Conservation (phyloP, 2,888 invertebrate species). For the Prosopocoilus inquinatus region DNA sequence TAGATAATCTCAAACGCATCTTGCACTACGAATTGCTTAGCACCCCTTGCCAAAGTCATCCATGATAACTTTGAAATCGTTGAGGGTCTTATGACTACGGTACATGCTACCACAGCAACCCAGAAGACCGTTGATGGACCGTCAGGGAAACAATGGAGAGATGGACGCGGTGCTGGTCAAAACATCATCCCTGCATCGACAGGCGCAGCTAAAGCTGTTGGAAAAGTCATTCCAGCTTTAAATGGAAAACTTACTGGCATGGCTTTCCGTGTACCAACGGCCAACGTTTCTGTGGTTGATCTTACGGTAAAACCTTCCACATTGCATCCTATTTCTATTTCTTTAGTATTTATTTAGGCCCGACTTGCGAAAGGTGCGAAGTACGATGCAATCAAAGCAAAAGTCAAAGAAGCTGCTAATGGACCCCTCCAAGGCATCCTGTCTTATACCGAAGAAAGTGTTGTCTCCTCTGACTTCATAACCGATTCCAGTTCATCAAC, state of each 20-base stretch:
- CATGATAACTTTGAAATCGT: conserved; percentile 93
- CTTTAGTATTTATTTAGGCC: conserved; percentile 36
- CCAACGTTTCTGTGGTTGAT: conserved; percentile 98
- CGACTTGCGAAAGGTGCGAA: conserved; percentile 81
- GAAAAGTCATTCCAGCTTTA: conserved; percentile 96
- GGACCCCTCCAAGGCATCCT: conserved; percentile 62
- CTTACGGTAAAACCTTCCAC: conserved; percentile 63
- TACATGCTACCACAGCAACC: conserved; percentile 95
- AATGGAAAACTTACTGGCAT: conserved; percentile 98
- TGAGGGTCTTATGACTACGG: conserved; percentile 96
- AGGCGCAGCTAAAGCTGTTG: conserved; percentile 99
- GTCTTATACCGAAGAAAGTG: conserved; percentile 68
- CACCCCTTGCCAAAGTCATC: conserved; percentile 95
- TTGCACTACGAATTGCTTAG: conserved; percentile 98
- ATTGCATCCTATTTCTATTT: not conserved
- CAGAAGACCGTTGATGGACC: conserved; percentile 98
- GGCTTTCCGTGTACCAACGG: conserved; percentile 98
- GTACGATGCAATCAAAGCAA: conserved; percentile 82
- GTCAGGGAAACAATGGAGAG: conserved; percentile 92
- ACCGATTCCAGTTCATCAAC: conserved; percentile 66
- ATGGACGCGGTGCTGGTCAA: conserved; percentile 96
- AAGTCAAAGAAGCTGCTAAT: conserved; percentile 70
- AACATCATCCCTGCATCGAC: conserved; percentile 99
- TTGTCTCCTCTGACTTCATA: conserved; percentile 72
- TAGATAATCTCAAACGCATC: conserved; percentile 88